phyloP scores from a whole-genome alignment of 2,888 invertebrate species.

The Horisme vitalbata region DNA sequence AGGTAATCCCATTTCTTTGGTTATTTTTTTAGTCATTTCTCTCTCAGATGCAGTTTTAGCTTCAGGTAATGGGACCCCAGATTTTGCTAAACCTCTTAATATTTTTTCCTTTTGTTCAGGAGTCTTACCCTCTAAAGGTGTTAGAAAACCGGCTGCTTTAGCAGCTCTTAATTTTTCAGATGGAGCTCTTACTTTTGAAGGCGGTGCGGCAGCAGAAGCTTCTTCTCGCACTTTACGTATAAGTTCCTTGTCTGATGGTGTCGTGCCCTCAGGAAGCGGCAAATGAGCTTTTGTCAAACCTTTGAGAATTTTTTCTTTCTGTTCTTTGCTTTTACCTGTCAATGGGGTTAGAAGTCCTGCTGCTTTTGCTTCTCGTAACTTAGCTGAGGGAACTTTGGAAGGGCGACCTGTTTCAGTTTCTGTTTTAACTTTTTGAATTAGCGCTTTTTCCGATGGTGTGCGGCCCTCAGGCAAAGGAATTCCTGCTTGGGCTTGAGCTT shows the following conservation, averaged over 20 bases:
- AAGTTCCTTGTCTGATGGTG: slow-evolving; percentile 41
- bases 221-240: slow-evolving; percentile 16
- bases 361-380: slow-evolving; percentile 38
- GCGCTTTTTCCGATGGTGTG: slow-evolving; percentile 32
- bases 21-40: slow-evolving; percentile 35
- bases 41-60: slow-evolving; percentile 40
- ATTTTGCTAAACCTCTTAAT: slow-evolving; percentile 29
- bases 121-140: slow-evolving; percentile 40
- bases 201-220: slow-evolving; percentile 1
- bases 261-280: slow-evolving; percentile 44
- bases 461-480: slow-evolving; percentile 34
- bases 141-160: slow-evolving; percentile 30
- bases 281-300: slow-evolving; percentile 39
- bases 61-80: slow-evolving; percentile 37
- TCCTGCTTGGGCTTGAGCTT: slow-evolving; percentile 27
- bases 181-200: slow-evolving; percentile 33
- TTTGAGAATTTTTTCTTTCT: slow-evolving; percentile 40
- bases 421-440: slow-evolving; percentile 32
- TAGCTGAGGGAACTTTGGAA: slow-evolving; percentile 37
- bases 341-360: slow-evolving; percentile 36
- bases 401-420: not conserved
- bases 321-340: slow-evolving; percentile 30
- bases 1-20: slow-evolving; percentile 41
- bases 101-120: slow-evolving; percentile 38
- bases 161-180: slow-evolving; percentile 35